Conservation (phyloP, 2,113 vertebrate genomes). For the Proterorhinus semilunaris region DNA sequence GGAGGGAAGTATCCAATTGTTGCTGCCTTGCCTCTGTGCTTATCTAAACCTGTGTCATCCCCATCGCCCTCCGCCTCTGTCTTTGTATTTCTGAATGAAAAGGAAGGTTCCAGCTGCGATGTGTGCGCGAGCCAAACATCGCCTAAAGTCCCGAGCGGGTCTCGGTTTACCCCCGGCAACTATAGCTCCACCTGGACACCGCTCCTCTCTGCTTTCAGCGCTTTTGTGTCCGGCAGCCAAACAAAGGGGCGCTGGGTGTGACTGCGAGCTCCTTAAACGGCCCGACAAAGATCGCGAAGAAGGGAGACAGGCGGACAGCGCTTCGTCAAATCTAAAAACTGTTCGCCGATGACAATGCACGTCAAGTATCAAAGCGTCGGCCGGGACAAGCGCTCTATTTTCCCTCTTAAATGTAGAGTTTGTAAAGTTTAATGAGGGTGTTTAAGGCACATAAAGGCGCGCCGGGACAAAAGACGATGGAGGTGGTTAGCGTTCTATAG, state of each 20-base stretch:
- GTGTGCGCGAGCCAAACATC: background rate
- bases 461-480: background rate
- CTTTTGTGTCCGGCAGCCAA: background rate
- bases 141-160: background rate
- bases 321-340: background rate
- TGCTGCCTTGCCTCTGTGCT: too few relatives aligned
- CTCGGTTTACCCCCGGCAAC: background rate
- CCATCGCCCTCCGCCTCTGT: background rate
- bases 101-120: background rate
- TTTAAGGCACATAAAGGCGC: background rate
- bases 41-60: too few relatives aligned
- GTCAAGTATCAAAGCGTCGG: background rate
- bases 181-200: background rate
- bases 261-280: background rate
- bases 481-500: too few relatives aligned
- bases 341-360: background rate
- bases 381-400: background rate
- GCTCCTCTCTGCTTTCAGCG: constrained; percentile 2
- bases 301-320: background rate
- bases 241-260: constrained; percentile 1
- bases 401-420: background rate
- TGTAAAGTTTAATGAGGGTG: background rate
- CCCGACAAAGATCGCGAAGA: background rate
- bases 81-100: background rate
- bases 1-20: too few relatives aligned